Evolutionary conservation across 1,140 invertebrate genomes (phyloP).

Genomic region (Solen grandis): DNA sequence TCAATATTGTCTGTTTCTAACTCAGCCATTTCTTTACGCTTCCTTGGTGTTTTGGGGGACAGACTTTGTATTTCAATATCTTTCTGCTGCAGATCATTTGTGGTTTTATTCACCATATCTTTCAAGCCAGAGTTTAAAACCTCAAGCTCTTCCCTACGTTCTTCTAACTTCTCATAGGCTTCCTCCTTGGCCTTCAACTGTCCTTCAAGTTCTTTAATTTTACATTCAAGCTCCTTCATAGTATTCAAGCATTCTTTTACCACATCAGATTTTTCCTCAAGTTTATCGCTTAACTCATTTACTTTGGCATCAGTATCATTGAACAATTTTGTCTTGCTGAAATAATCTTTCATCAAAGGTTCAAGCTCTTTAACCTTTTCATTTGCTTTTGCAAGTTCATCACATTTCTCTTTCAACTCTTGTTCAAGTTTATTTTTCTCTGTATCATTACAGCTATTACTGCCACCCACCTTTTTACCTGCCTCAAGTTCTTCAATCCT

Average conservation of each 20-base stretch:
- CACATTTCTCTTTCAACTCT: background rate
- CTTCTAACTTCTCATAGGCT: background rate
- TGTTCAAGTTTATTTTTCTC: too few species aligned
- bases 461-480: too few species aligned
- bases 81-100: slow-evolving; percentile 7
- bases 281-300: background rate
- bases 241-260: slow-evolving; percentile 18
- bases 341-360: slow-evolving; percentile 47
- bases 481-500: background rate
- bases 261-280: slow-evolving; percentile 15
- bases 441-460: too few species aligned
- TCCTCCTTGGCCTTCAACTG: background rate
- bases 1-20: slow-evolving; percentile 11
- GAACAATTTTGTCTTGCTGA: slow-evolving; percentile 27
- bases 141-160: slow-evolving; percentile 15
- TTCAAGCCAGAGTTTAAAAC: slow-evolving; percentile 29
- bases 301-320: slow-evolving; percentile 13
- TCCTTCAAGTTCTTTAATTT: background rate
- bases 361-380: slow-evolving; percentile 32
- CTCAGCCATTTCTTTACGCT: background rate
- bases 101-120: slow-evolving; percentile 25
- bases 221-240: background rate
- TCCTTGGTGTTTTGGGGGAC: slow-evolving; percentile 11
- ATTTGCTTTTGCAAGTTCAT: background rate
- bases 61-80: background rate